Percentiles rank a stretch among this genome's conserved stretches.
Conservation (phyloP, 2,113 vertebrate genomes). For the Promerops cafer region DNA sequence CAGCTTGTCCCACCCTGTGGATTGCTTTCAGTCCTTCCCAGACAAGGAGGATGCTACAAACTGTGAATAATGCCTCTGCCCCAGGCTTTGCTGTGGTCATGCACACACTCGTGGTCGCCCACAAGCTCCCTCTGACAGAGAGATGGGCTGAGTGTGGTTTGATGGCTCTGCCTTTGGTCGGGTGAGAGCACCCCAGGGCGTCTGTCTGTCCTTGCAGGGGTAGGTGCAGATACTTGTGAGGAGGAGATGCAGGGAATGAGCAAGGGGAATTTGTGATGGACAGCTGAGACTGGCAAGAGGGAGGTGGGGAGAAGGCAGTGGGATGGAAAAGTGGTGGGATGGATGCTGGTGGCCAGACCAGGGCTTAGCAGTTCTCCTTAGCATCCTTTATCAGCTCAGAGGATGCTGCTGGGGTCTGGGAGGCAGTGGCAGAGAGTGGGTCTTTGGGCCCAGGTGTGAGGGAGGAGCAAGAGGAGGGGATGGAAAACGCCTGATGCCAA, state of each 20-base stretch:
- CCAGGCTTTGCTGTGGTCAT: neutral
- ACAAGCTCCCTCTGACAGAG: neutral
- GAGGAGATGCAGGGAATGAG: neutral
- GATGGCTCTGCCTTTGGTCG: neutral
- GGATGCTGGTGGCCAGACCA: neutral
- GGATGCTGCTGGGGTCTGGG: neutral
- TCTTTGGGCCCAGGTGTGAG: neutral
- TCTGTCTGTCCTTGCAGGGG: rapidly evolving
- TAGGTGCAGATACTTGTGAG: neutral
- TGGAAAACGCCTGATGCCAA: neutral
- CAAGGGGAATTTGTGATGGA: rapidly evolving
- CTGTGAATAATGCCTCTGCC: neutral
- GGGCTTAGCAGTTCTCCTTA: neutral
- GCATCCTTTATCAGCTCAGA: neutral
- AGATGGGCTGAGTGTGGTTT: neutral
- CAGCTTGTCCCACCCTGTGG: rapidly evolving
- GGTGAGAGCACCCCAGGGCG: neutral
- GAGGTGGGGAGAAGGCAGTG: neutral
- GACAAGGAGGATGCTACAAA: neutral
- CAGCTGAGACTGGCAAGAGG: neutral
- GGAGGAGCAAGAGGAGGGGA: neutral
- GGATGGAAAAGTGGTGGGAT: neutral
- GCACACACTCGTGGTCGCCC: rapidly evolving
- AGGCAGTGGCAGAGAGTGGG: rapidly evolving
- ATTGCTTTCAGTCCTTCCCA: neutral